These are phyloP conservation scores for Odontophorus gujanensis DNA, from an alignment of 2,113 vertebrate genomes.

Conservation along the genomic window DNA sequence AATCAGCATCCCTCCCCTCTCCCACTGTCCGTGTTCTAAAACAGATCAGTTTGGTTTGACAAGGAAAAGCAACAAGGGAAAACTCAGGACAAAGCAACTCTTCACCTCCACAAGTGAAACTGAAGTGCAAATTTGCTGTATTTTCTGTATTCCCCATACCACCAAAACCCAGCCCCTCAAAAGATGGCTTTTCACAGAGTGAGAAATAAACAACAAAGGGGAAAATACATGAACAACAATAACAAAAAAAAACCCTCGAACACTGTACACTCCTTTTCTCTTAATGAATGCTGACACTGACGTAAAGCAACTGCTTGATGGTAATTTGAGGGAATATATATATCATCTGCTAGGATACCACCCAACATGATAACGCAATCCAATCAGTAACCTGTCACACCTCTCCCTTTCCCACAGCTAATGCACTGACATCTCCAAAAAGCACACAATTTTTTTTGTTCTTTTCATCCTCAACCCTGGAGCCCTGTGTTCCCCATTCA, in stretches of 20 bases:
- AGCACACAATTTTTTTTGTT: neutral
- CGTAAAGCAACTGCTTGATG: neutral
- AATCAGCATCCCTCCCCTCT: neutral
- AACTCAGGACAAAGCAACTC: neutral
- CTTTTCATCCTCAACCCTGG: neutral
- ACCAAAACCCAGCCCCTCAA: neutral
- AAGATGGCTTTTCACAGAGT: neutral
- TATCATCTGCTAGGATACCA: neutral
- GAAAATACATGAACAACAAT: neutral
- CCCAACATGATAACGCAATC: neutral
- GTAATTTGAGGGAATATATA: neutral
- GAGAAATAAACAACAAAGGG: neutral
- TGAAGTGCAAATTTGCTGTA: fast-evolving
- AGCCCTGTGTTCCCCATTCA: too few relatives aligned
- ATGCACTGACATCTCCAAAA: neutral
- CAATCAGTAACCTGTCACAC: neutral
- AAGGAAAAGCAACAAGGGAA: neutral
- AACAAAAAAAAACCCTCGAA: neutral
- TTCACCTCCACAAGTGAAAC: neutral
- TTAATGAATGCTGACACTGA: neutral
- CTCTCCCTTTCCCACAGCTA: neutral
- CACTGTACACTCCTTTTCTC: neutral
- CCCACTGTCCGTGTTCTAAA: neutral
- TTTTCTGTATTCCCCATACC: neutral
- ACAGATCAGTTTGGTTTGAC: neutral